Conservation (phyloP, 2,113 vertebrate genomes). For the Bubo blakistoni region DNA sequence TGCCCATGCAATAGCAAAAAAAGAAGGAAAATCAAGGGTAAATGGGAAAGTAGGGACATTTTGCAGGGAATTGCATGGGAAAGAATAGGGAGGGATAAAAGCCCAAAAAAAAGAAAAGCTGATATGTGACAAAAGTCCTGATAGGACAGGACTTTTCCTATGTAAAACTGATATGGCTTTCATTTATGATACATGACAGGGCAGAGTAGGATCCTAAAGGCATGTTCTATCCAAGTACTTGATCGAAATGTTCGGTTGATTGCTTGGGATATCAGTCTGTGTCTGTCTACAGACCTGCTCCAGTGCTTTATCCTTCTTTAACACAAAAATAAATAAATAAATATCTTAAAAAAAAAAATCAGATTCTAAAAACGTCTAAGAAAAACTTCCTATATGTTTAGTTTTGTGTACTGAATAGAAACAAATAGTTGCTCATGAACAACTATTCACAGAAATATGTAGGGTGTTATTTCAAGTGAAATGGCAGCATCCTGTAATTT, state of each 20-base stretch:
- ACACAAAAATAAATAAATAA: background rate
- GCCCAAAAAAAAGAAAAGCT: background rate
- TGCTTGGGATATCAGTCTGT: background rate
- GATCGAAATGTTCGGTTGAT: background rate
- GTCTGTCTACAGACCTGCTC: background rate
- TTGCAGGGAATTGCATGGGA: background rate
- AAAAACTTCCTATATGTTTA: background rate
- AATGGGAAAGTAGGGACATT: background rate
- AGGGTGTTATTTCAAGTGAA: background rate
- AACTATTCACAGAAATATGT: background rate
- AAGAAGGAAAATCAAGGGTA: background rate
- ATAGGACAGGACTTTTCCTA: background rate
- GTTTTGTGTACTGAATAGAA: background rate
- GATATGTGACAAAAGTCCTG: background rate
- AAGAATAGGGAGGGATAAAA: background rate
- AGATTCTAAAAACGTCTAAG: background rate
- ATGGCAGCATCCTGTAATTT: background rate
- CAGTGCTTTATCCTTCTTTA: background rate
- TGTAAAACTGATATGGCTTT: background rate
- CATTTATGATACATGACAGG: background rate
- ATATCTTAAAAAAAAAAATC: background rate
- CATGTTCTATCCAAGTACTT: background rate
- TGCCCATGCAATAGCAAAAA: accelerated
- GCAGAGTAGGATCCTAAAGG: background rate
- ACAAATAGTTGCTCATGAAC: background rate